Percentiles rank a stretch among this genome's conserved stretches.
Conservation (phyloP, 2,888 invertebrate genomes). For the Amphiduros pacificus region DNA sequence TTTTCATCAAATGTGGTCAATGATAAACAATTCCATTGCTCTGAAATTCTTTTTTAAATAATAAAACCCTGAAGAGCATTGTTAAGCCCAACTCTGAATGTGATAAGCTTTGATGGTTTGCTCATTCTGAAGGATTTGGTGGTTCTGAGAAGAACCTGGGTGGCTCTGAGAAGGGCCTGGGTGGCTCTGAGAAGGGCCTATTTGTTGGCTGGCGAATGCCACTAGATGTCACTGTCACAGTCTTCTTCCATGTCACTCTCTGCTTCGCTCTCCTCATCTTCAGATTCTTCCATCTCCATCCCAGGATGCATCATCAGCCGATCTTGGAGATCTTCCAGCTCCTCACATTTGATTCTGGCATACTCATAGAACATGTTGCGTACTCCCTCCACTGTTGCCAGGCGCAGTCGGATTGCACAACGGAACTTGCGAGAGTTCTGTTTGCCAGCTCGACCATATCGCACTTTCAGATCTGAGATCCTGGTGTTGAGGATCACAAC, state of each 20-base stretch:
- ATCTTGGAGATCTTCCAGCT: background rate
- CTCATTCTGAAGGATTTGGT: background rate
- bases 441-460: background rate
- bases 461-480: background rate
- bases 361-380: slow-evolving; percentile 1
- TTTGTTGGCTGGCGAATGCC: background rate
- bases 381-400: background rate
- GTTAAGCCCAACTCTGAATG: no score
- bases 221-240: background rate
- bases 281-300: background rate
- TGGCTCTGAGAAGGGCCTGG: background rate
- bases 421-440: background rate
- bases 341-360: background rate
- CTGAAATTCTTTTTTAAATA: no score
- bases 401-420: background rate
- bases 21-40: no score
- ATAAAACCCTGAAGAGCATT: no score
- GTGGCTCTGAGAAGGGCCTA: background rate
- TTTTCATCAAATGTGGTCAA: no score
- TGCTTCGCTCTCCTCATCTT: background rate
- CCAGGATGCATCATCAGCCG: background rate
- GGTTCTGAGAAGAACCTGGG: background rate
- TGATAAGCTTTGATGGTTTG: background rate
- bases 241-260: background rate
- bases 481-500: slow-evolving; percentile 1